Percentiles rank a stretch among this genome's conserved stretches.
phyloP scores from a whole-genome alignment of 2,888 invertebrate species.

The Hemistola chrysoprasaria region DNA sequence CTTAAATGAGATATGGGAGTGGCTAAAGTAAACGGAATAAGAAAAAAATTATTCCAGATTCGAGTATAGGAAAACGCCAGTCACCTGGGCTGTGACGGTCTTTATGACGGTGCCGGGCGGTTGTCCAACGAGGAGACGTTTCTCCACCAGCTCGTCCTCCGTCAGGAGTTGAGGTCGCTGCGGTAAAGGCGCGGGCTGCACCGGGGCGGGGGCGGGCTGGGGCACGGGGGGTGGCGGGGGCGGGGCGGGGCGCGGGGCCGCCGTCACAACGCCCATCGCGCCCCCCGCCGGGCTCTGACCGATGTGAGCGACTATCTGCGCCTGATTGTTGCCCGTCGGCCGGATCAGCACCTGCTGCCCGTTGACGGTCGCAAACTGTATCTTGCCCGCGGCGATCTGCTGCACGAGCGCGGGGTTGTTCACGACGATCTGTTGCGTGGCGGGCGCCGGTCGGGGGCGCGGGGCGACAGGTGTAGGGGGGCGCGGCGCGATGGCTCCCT shows the following conservation, averaged over 20 bases:
- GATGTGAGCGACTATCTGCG: slow-evolving; percentile 89
- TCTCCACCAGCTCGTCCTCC: slow-evolving; percentile 84
- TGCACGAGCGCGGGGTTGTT: slow-evolving; percentile 90
- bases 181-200: slow-evolving; percentile 26
- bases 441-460: slow-evolving; percentile 49
- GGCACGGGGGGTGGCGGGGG: slow-evolving; percentile 37
- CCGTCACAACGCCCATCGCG: slow-evolving; percentile 33
- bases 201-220: slow-evolving; percentile 30
- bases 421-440: slow-evolving; percentile 87
- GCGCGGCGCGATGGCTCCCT: slow-evolving; percentile 51
- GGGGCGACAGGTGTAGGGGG: slow-evolving; percentile 40
- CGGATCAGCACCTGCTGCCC: slow-evolving; percentile 93
- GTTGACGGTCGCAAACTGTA: slow-evolving; percentile 91
- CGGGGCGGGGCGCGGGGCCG: slow-evolving; percentile 32
- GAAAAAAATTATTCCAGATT: no score
- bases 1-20: slow-evolving; percentile 48
- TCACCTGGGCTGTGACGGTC: slow-evolving; percentile 90
- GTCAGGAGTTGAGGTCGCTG: slow-evolving; percentile 50
- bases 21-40: no score
- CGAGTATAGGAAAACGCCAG: no score
- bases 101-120: slow-evolving; percentile 93
- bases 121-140: slow-evolving; percentile 88
- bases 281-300: slow-evolving; percentile 76
- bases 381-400: slow-evolving; percentile 91
- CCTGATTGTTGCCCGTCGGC: slow-evolving; percentile 89